Evolutionary conservation across 2,888 invertebrate species (phyloP).

Genomic region (Drosophila lacicola): DNA sequence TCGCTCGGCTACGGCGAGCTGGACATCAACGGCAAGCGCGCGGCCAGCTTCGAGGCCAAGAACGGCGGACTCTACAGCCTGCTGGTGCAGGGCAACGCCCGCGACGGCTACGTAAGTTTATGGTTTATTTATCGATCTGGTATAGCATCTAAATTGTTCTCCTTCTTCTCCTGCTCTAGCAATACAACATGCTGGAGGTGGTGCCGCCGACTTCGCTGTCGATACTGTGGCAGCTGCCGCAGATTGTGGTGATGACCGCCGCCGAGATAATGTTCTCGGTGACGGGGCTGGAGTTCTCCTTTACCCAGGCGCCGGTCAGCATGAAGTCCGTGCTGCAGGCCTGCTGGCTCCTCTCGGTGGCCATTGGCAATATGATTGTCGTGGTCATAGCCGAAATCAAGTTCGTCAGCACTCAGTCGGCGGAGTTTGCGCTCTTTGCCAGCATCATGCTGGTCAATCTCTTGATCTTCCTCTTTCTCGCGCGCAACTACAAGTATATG

Average conservation of each 20-base stretch:
- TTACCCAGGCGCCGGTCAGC: conserved; percentile 88
- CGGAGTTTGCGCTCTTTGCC: conserved; percentile 95
- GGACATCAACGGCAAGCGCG: conserved; percentile 54
- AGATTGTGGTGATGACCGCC: conserved; percentile 95
- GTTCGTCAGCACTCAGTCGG: conserved; percentile 86
- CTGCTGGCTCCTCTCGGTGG: conserved; percentile 96
- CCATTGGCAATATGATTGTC: conserved; percentile 97
- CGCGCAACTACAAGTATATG: conserved; percentile 91
- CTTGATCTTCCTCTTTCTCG: conserved; percentile 92
- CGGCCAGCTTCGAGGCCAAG: conserved; percentile 84
- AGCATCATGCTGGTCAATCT: conserved; percentile 94
- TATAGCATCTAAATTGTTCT: too few relatives aligned
- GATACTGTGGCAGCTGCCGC: conserved; percentile 93
- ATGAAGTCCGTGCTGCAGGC: conserved; percentile 98
- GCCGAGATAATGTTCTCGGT: conserved; percentile 97
- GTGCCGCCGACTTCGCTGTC: conserved; percentile 91
- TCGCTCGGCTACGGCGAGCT: conserved; percentile 60
- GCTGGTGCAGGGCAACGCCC: conserved; percentile 84
- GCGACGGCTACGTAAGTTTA: conserved; percentile 83
- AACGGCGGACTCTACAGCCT: conserved; percentile 89
- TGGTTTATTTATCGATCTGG: too few relatives aligned
- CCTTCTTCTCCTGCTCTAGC: conserved; percentile 45
- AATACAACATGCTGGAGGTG: conserved; percentile 61
- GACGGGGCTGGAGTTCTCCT: conserved; percentile 90
- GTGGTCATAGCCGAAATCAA: conserved; percentile 87